Base-by-base conservation (phyloP, 2,888 invertebrate species). In the Leptopterna dolabrata region DNA sequence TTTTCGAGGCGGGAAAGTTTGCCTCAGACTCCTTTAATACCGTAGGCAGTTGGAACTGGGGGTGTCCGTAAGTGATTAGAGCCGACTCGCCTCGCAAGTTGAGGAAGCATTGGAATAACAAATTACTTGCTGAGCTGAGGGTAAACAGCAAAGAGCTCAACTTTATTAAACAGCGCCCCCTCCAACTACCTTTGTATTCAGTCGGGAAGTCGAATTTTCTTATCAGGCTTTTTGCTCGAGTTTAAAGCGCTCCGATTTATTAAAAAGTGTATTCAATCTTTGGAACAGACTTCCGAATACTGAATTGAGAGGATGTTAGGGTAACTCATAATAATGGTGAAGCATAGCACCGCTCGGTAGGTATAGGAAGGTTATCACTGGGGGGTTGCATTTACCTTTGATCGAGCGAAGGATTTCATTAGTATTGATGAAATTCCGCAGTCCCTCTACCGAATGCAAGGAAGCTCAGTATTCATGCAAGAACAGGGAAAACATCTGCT, bases 101-200 rank as follows among this genome's bases (percentile, higher is more conserved):
- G 41, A 70, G 63, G 29, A 83, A 70, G 83, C 83, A 83, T 83
- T 83, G 83, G 83, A 83, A 83, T 83, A 83, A 83, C 83, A 83
- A 83, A 83, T 83, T 83, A 83, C 83, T 70, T 83, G 63, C 83
- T 70, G 70, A 83, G 83, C 70, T 83, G 70, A 19, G 83, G 36
- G 83, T 83, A 83, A 70, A 83, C 83, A 83, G 70, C 36, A 63
- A 63, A 55, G 29, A 70, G 83, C 83, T 71, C 63, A 70, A 83
- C 70, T 83, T 83, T 83, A 83, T 70, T 83, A 83, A 70, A 83
- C 63, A 83, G 43, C 27, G 19, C 36, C 73, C 41, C 19, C 55
- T 45, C 24, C 30, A 83, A 70, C 83, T 70, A 70, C 83, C 83
- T 83, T 55, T 41, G 83, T 63, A 70, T 70, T 83, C 70, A 43